Evolutionary conservation across 2,888 invertebrate genomes (phyloP), one percentile per base, ranked within the genome.

Genomic region (Troides helena): DNA sequence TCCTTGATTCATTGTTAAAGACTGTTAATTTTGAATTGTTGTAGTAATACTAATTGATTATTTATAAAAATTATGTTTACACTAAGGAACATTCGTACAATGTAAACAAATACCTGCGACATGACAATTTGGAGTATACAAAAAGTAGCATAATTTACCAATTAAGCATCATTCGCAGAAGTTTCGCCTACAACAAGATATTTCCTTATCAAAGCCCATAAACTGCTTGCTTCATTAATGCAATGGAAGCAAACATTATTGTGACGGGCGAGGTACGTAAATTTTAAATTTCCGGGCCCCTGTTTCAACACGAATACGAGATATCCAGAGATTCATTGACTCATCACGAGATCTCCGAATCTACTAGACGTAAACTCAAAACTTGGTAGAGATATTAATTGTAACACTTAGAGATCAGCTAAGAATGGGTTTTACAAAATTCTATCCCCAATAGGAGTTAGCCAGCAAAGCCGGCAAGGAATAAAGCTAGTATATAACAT

Each of bases 121-220:
- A 14, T 1, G n/a, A 5, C 5, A n/a, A 0, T 53, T 53, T n/a
- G n/a, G 53, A 53, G n/a, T n/a, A 53, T 12, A n/a, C 53, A n/a
- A 58, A 58, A 23, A 61, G 56, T 23, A 21, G 43, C 25, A 25
- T 30, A 57, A 62, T 67, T 67, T 56, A 23, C 43, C 39, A 62
- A 57, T 67, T 62, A 62, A 30, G 8, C 25, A 25, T 59, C 36
- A 25, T 46, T 25, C 21, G 23, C 14, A 57, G 18, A 25, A 62
- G 12, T 10, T 57, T 67, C 25, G 23, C 14, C 2, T 43, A 57
- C 53, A 67, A 67, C 62, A 25, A 67, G 67, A 57, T 62, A 67
- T 57, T 67, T 67, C 67, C 67, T 67, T 57, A 67, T 67, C 56
- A 62, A 61, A 56, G 43, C n/a, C 43, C 23, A n/a, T 57, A 61